Base-by-base conservation (phyloP, 2,888 invertebrate genomes). In the Cephalotes varians region DNA sequence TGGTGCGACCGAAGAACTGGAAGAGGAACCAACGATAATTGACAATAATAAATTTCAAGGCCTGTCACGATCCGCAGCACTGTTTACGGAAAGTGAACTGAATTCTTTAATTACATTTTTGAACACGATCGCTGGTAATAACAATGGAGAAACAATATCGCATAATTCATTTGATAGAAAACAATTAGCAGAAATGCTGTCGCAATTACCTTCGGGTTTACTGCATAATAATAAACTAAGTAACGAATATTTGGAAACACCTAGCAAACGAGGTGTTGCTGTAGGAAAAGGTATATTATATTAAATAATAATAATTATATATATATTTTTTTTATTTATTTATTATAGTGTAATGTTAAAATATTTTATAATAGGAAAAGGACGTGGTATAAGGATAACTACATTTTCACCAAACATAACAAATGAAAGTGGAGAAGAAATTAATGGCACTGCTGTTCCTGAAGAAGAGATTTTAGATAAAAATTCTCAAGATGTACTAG, bases 71-170 rank as follows among this genome's bases (percentile, higher is more conserved):
- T 96, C 96, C 10, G 96, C 97, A 71, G 96, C 97, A 51, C 94
- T 97, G 21, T 96, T 97, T 88, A 97, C 97, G 0, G 96, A 97
- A 86, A 94, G 94, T 25, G 97, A 98, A 90, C 94, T 98, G 12
- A 95, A 96, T 84, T 95, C 95, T 85, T 95, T 97, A 93, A 96
- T 95, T 21, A 94, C 95, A 37, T 96, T 96, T 91, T 93, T 96
- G 74, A 95, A 96, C 87, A 94, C 94, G 60, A 94, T 96, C 5
- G 92, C 93, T 12, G 92, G 92, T 1, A 93, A 93, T 37, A 94
- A 92, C 79, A 94, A 93, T 40, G 67, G 15, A 25, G 87, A 89
- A 54, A 74, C 58, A 3, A 54, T 44, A 18, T 47, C 72, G 31
- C 74, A 80, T 12, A 81, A 92, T 9, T 91, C 90, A 0, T 95